These are phyloP conservation scores for Drosophila ercepeae DNA, from an alignment of 1,140 invertebrate species.

Conservation along the genomic window DNA sequence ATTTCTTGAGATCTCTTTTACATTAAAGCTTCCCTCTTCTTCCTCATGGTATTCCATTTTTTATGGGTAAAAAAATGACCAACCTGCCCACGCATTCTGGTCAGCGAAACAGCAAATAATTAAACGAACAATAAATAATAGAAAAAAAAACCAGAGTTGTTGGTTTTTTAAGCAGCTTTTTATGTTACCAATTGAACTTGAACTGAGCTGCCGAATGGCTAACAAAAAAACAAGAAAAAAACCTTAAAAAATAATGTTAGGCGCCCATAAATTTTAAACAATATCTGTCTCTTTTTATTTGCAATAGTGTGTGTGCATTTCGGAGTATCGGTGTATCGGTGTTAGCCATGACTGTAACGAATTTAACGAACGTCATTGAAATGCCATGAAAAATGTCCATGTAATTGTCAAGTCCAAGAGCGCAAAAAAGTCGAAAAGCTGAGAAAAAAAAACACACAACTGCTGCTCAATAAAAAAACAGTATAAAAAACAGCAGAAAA, in stretches of 20 bases:
- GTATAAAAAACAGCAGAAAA: background rate
- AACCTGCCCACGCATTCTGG: constrained; percentile 39
- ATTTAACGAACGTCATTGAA: constrained; percentile 82
- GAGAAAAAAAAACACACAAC: constrained; percentile 19
- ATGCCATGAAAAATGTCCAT: constrained; percentile 68
- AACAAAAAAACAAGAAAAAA: constrained; percentile 41
- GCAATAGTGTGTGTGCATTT: constrained; percentile 8
- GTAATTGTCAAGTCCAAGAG: constrained; percentile 82
- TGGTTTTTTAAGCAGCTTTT: constrained; percentile 61
- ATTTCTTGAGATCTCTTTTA: constrained; percentile 5
- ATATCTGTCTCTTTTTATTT: constrained; percentile 41
- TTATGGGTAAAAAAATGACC: background rate
- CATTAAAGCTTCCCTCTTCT: constrained; percentile 3
- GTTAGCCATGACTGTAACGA: constrained; percentile 80
- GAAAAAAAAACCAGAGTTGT: constrained; percentile 34
- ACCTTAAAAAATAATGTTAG: constrained; percentile 56
- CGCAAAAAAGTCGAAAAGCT: constrained; percentile 59
- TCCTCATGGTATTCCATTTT: constrained; percentile 1
- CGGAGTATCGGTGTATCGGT: constrained; percentile 42
- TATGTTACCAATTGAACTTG: constrained; percentile 80
- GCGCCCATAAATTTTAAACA: constrained; percentile 53
- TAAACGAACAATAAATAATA: constrained; percentile 52
- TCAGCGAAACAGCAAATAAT: constrained; percentile 45
- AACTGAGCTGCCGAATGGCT: constrained; percentile 68
- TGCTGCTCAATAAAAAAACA: constrained; percentile 61